Conservation (phyloP, 2,797 vertebrate species). For the Micrastur ruficollis region DNA sequence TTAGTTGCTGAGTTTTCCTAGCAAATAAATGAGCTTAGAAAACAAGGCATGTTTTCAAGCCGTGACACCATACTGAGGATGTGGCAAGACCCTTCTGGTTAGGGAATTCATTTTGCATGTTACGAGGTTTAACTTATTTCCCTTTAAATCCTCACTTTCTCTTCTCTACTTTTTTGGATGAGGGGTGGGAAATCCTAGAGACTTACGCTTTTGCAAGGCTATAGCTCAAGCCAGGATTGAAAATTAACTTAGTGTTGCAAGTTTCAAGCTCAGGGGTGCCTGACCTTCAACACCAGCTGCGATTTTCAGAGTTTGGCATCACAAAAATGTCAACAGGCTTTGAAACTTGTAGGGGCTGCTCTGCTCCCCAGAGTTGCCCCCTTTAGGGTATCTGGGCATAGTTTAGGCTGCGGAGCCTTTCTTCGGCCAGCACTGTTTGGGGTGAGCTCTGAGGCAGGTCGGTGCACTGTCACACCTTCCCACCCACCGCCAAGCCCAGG, state of each 20-base stretch:
- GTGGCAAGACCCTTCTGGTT: slow-evolving; percentile 38
- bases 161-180: not conserved
- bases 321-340: not conserved
- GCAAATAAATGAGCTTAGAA: slow-evolving; percentile 27
- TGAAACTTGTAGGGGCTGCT: not conserved
- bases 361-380: not conserved
- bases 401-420: not conserved
- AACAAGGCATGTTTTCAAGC: slow-evolving; percentile 49
- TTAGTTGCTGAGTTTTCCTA: slow-evolving; percentile 24
- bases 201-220: not conserved
- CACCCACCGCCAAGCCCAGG: not conserved
- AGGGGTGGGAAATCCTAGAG: slow-evolving; percentile 14
- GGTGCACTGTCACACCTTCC: not conserved
- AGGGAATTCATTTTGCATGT: slow-evolving; percentile 39
- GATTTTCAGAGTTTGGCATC: not conserved
- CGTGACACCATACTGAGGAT: slow-evolving; percentile 23
- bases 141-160: slow-evolving; percentile 49
- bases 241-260: not conserved
- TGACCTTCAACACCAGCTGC: not conserved
- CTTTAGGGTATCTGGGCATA: not conserved
- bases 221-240: not conserved
- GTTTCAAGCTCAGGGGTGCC: not conserved
- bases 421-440: not conserved
- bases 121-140: slow-evolving; percentile 58
- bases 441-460: not conserved